phyloP scores from a whole-genome alignment of 2,797 vertebrate genomes.

The Synanceia verrucosa region DNA sequence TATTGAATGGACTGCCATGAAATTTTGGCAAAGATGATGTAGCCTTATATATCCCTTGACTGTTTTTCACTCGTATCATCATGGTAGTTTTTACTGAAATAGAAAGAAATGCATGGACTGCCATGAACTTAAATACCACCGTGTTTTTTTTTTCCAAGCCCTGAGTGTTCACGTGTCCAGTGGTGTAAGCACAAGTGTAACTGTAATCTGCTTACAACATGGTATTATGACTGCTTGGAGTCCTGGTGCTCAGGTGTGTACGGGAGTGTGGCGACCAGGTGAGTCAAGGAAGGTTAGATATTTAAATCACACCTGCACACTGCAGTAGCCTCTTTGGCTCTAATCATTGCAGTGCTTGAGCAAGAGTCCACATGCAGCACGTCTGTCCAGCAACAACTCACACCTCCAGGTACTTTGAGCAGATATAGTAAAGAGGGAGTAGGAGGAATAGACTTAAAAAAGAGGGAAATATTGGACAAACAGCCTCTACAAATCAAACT shows the following conservation, averaged over 20 bases:
- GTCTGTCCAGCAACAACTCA: conserved; percentile 46
- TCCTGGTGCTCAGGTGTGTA: conserved; percentile 1
- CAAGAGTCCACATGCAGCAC: conserved; percentile 16
- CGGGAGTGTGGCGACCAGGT: background rate
- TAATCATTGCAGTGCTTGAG: conserved; percentile 35
- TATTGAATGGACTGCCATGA: background rate
- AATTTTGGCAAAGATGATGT: background rate
- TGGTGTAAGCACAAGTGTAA: background rate
- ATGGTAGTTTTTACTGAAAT: background rate
- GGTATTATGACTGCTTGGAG: conserved; percentile 9
- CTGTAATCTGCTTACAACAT: conserved; percentile 13
- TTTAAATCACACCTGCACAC: conserved; percentile 13
- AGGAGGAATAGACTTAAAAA: conserved; percentile 56
- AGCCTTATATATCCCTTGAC: background rate
- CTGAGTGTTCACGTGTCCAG: background rate
- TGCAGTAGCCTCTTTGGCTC: conserved; percentile 23
- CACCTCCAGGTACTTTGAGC: conserved; percentile 62
- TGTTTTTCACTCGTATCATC: background rate
- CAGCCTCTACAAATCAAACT: conserved; percentile 16
- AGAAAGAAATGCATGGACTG: background rate
- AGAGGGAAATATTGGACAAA: conserved; percentile 32
- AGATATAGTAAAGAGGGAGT: conserved; percentile 54
- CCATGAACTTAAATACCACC: background rate
- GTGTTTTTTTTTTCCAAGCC: background rate
- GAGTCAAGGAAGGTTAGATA: background rate